Percentiles rank a stretch among this genome's conserved stretches.
Conservation (phyloP, 2,888 invertebrate genomes). For the Synanthedon andrenaeformis region DNA sequence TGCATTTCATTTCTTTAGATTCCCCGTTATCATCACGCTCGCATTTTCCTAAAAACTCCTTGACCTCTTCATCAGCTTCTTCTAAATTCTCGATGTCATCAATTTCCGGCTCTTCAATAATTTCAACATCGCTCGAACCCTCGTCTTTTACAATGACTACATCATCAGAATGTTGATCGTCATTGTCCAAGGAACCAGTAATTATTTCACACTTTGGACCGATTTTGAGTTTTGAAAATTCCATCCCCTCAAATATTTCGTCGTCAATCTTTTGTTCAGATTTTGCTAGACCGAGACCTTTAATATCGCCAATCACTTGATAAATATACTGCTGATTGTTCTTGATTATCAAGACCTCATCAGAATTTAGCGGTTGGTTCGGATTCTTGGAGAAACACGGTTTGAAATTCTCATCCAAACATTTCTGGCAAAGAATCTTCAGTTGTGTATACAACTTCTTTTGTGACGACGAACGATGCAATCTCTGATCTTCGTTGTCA, state of each 20-base stretch:
- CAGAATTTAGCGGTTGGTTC: constrained; percentile 39
- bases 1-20: constrained; percentile 44
- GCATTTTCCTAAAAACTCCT: constrained; percentile 55
- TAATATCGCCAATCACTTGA: constrained; percentile 35
- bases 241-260: constrained; percentile 19
- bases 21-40: constrained; percentile 22
- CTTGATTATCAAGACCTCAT: constrained; percentile 54
- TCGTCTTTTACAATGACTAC: constrained; percentile 35
- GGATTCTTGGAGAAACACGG: constrained; percentile 45
- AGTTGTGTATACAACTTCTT: constrained; percentile 42
- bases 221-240: constrained; percentile 54
- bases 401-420: constrained; percentile 44
- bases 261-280: constrained; percentile 9
- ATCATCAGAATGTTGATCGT: constrained; percentile 20
- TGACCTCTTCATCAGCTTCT: constrained; percentile 54
- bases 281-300: constrained; percentile 7
- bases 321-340: constrained; percentile 62
- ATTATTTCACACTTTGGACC: constrained; percentile 55
- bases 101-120: constrained; percentile 44
- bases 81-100: constrained; percentile 56
- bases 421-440: constrained; percentile 51
- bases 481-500: constrained; percentile 56
- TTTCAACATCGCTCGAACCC: constrained; percentile 51
- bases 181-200: constrained; percentile 36
- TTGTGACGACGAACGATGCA: constrained; percentile 47